phyloP scores from a whole-genome alignment of 1,140 invertebrate species.

The Panagrolaimus sp. region DNA sequence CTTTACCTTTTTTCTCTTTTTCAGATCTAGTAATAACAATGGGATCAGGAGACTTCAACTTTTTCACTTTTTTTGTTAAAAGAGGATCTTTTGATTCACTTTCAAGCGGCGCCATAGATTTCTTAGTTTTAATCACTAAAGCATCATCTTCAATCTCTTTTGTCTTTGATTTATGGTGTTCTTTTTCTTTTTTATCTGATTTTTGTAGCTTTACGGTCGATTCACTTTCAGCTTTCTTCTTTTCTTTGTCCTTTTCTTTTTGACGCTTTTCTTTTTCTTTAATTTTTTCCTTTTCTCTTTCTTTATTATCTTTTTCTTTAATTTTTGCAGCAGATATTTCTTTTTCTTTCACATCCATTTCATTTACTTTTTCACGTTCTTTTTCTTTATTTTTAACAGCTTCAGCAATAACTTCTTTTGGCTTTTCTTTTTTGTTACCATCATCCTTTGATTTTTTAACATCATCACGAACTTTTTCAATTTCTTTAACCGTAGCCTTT shows the following conservation, averaged over 20 bases:
- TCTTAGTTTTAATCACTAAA: background rate
- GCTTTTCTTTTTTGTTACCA: background rate
- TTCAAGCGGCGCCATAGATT: background rate
- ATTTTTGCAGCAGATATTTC: no score
- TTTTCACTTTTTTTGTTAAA: background rate
- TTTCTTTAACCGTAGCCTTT: background rate
- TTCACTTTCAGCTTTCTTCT: background rate
- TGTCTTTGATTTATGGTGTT: background rate
- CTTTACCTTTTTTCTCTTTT: background rate
- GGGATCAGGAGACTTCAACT: constrained; percentile 3
- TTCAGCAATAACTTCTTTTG: background rate
- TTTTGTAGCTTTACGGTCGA: background rate
- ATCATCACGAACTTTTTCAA: background rate
- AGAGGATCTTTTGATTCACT: background rate
- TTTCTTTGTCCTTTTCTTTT: background rate
- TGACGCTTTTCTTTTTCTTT: background rate
- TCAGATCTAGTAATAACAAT: background rate
- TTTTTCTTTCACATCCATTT: background rate
- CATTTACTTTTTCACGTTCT: background rate
- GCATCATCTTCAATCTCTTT: background rate
- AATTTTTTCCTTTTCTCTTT: background rate
- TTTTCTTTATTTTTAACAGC: background rate
- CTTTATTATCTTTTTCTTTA: background rate
- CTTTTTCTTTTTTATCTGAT: background rate
- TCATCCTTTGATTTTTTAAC: background rate